Conservation (phyloP, 2,113 vertebrate species). For the Clarias batrachus region DNA sequence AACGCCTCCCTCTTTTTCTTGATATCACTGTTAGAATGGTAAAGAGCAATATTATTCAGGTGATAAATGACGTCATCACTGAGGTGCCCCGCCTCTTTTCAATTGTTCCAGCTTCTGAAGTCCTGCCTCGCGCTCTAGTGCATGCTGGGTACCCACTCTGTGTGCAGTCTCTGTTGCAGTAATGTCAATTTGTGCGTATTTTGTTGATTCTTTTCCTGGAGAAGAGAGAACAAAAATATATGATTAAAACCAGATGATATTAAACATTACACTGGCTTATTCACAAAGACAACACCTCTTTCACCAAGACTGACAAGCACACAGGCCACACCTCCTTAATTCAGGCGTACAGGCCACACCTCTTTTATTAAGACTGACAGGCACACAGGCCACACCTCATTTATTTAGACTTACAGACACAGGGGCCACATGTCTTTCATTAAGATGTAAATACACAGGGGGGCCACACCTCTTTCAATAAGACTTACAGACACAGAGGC, state of each 20-base stretch:
- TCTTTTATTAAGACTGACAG: no score
- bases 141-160: constrained; percentile 82
- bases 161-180: constrained; percentile 83
- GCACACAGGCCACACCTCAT: no score
- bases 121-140: constrained; percentile 82
- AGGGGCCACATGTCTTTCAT: no score
- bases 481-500: background rate
- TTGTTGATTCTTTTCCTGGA: constrained; percentile 76
- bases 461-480: background rate
- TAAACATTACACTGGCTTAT: no score
- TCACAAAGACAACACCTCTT: no score
- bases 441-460: no score
- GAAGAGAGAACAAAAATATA: constrained; percentile 39
- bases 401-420: no score
- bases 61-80: constrained; percentile 61
- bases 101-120: constrained; percentile 81
- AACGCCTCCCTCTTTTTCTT: background rate
- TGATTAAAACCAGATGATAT: background rate
- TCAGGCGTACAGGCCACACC: no score
- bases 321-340: no score
- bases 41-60: constrained; percentile 7
- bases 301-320: no score
- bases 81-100: constrained; percentile 65
- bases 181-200: constrained; percentile 87
- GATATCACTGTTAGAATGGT: background rate